Conservation (phyloP, 1,140 invertebrate species). For the Polypedilum pembai region DNA sequence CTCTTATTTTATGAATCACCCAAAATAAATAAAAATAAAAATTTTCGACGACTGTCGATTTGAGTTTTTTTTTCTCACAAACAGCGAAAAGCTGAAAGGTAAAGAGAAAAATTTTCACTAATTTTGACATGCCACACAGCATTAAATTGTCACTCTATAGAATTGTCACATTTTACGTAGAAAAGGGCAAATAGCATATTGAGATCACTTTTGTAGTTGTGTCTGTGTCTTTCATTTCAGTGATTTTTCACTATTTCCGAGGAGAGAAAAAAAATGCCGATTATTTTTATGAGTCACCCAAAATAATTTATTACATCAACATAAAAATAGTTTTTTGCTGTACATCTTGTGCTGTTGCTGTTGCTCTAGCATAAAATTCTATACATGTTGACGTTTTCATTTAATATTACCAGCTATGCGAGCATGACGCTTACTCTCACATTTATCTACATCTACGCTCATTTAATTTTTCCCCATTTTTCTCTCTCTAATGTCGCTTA, state of each 20-base stretch:
- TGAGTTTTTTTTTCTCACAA: background rate
- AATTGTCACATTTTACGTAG: background rate
- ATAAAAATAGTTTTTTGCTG: background rate
- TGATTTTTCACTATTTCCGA: background rate
- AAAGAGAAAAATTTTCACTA: constrained; percentile 6
- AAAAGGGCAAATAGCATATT: too few species aligned
- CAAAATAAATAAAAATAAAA: constrained; percentile 1
- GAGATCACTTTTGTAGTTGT: too few species aligned
- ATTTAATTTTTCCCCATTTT: background rate
- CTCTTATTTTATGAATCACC: background rate
- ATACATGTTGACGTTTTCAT: background rate
- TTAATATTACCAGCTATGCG: background rate
- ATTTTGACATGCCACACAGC: constrained; percentile 14
- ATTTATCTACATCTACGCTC: too few species aligned
- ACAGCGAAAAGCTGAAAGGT: constrained; percentile 8
- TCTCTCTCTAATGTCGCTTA: background rate
- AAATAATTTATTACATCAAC: constrained; percentile 16
- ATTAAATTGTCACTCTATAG: constrained; percentile 13
- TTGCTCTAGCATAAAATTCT: background rate
- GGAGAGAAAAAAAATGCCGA: background rate
- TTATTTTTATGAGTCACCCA: constrained; percentile 3
- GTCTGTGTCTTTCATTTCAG: too few species aligned
- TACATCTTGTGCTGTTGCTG: background rate
- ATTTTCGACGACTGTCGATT: background rate
- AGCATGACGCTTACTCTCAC: background rate